These are phyloP conservation scores for Tetrax tetrax DNA, from an alignment of 2,113 vertebrate genomes.

Conservation along the genomic window DNA sequence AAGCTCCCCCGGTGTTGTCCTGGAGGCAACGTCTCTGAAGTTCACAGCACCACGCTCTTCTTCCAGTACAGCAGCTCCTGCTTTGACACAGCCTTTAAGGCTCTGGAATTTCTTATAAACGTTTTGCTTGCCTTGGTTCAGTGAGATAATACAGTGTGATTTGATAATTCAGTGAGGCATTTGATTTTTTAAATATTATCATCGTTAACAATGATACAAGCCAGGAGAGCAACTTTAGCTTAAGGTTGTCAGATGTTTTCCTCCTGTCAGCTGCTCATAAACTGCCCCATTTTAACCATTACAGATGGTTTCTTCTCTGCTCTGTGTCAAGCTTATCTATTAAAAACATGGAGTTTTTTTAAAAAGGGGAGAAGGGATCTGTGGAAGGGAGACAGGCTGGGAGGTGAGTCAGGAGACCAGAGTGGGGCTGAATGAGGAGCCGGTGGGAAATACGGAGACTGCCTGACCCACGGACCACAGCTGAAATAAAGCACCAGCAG, in stretches of 20 bases:
- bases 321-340: background rate
- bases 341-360: background rate
- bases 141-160: background rate
- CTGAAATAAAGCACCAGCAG: background rate
- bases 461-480: background rate
- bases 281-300: background rate
- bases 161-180: background rate
- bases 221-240: background rate
- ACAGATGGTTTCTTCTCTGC: background rate
- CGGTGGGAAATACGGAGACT: background rate
- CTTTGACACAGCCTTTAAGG: background rate
- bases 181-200: background rate
- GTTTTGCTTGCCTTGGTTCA: background rate
- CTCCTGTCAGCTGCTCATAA: background rate
- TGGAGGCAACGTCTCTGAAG: conserved; percentile 16
- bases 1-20: background rate
- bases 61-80: background rate
- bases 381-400: background rate
- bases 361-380: background rate
- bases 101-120: background rate
- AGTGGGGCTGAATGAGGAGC: background rate
- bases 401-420: background rate
- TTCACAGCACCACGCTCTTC: background rate
- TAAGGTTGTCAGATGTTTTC: background rate
- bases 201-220: background rate